Evolutionary conservation across 2,888 invertebrate genomes (phyloP), one percentile per base, ranked within the genome.

Genomic region (Steinernema hermaphroditum): DNA sequence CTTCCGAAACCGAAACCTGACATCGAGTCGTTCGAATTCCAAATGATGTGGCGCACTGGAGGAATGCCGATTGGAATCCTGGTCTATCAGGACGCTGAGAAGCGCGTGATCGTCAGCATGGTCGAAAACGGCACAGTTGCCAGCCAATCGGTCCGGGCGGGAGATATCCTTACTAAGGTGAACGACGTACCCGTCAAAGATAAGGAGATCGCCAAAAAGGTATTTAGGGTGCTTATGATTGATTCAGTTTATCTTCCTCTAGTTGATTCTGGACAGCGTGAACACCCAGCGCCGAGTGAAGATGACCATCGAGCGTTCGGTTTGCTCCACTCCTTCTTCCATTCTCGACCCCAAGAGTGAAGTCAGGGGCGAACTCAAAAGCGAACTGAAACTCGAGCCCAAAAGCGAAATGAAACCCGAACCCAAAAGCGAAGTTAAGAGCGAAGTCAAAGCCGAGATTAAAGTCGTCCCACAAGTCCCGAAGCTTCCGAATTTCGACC

Each of bases 41-140:
- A 77, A 41, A 57, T 81, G 72, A 74, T 72, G 22, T 81, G 80
- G 74, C 73, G 80, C 27, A 68, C 69, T 6, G 79, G 81, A 6
- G 81, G 81, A 32, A 79, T 78, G 57, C 78, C 79, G 22, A 76
- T 78, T 62, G 81, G 81, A 46, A 76, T 81, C 27, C 77, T 81
- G 57, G 79, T 81, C 71, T 80, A 79, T 72, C 69, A 79, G 72
- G 80, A 80, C 76, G 75, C 62, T 70, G 44, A 49, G 19, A 68
- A 77, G 75, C 70, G 77, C 4, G 75, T 80, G 14, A 75, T 78
- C 19, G 77, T 81, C 34, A 73, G 78, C 16, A 78, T 81, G 75
- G 77, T 81, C 24, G 78, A 78, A 57, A 76, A 74, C 8, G 78
- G 80, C 19, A 80, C 77, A 29, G 73, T 76, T 46, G 81, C 76